Conservation (phyloP, 2,888 invertebrate species). For the Chromoteleia sp. region DNA sequence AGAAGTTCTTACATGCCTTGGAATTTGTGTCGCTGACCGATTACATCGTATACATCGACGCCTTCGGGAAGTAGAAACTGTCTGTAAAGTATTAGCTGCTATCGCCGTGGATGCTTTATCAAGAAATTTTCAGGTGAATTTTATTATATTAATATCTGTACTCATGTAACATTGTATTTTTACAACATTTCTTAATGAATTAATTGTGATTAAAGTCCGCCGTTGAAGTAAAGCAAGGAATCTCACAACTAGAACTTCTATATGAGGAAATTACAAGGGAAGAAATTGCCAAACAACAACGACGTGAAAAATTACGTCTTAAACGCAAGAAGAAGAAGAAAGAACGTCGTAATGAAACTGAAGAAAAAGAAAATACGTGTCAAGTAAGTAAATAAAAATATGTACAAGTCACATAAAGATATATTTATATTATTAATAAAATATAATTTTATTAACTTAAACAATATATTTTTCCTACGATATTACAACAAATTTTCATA, state of each 20-base stretch:
- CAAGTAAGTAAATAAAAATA: conserved; percentile 79
- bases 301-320: conserved; percentile 94
- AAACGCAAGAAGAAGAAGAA: conserved; percentile 90
- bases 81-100: conserved; percentile 96
- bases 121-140: conserved; percentile 91
- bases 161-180: no score
- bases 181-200: no score
- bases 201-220: no score
- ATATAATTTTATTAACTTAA: background rate
- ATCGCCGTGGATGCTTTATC: conserved; percentile 94
- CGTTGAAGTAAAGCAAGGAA: conserved; percentile 94
- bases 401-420: no score
- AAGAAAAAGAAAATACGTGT: conserved; percentile 84
- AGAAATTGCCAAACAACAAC: conserved; percentile 93
- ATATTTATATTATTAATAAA: background rate
- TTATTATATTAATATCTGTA: background rate
- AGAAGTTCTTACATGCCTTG: conserved; percentile 97
- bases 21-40: conserved; percentile 96
- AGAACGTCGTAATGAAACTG: conserved; percentile 86
- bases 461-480: no score
- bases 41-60: conserved; percentile 94
- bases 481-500: no score
- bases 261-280: conserved; percentile 95
- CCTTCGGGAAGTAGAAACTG: conserved; percentile 95
- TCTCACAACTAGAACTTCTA: conserved; percentile 94